Conservation (phyloP, 2,797 vertebrate genomes). For the Tarsius wallacei region DNA sequence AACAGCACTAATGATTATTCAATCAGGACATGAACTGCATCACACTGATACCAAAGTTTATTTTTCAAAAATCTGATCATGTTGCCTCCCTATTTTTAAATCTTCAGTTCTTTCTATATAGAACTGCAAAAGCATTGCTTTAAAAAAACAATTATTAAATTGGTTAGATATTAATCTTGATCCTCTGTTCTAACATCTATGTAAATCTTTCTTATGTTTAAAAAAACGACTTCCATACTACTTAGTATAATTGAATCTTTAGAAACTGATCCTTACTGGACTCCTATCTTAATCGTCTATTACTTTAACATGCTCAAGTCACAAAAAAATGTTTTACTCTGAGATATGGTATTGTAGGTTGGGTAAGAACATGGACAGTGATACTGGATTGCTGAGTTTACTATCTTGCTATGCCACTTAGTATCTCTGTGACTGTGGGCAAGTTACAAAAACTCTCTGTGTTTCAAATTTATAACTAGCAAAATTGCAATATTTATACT, state of each 20-base stretch:
- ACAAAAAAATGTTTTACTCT: not conserved
- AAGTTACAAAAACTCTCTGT: not conserved
- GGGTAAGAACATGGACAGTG: not conserved
- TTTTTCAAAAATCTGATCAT: not conserved
- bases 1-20: not conserved
- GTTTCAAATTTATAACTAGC: not conserved
- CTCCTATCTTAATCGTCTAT: not conserved
- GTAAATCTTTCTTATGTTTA: not conserved
- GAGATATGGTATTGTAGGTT: not conserved
- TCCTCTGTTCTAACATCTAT: not conserved
- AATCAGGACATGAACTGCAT: not conserved
- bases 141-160: not conserved
- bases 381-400: not conserved
- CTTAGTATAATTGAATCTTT: not conserved
- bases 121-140: not conserved
- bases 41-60: not conserved
- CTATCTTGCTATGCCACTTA: not conserved
- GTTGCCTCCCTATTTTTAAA: not conserved
- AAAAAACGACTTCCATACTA: not conserved
- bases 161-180: too few species aligned
- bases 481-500: not conserved
- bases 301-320: not conserved
- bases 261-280: not conserved
- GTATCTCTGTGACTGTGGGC: not conserved
- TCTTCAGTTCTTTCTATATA: not conserved